These are phyloP conservation scores for Acyrthosiphon pisum DNA, from an alignment of 1,140 invertebrate genomes.

Conservation along the genomic window DNA sequence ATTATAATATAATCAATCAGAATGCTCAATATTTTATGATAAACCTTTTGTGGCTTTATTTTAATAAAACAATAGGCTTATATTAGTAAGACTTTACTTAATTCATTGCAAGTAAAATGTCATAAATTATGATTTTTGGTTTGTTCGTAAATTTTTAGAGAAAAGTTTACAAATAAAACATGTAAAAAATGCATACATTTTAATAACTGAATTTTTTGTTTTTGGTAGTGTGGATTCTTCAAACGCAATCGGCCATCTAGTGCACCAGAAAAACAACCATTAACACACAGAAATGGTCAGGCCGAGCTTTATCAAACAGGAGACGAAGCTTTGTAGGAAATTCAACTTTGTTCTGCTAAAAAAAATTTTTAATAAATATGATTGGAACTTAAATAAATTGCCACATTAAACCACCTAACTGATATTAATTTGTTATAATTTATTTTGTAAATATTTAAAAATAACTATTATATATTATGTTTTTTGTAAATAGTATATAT, in stretches of 20 bases:
- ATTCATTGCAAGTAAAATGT: not conserved
- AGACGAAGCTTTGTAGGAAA: constrained; percentile 71
- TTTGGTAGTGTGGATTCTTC: constrained; percentile 86
- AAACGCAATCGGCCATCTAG: constrained; percentile 83
- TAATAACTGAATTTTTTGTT: constrained; percentile 57
- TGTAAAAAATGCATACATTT: not conserved
- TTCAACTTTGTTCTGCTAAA: not conserved
- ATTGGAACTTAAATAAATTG: constrained; percentile 29
- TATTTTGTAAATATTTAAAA: constrained; percentile 54
- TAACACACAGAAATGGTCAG: constrained; percentile 75
- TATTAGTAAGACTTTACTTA: not conserved
- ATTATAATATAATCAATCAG: not conserved
- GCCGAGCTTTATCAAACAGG: constrained; percentile 65
- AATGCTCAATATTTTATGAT: not conserved
- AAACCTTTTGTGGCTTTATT: not conserved
- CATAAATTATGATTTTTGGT: not conserved
- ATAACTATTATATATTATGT: constrained; percentile 16
- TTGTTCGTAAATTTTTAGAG: too few species aligned
- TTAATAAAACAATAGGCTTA: not conserved
- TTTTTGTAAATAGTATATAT: constrained; percentile 57
- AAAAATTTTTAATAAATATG: not conserved
- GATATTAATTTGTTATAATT: constrained; percentile 57
- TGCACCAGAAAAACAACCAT: constrained; percentile 81
- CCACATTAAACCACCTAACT: constrained; percentile 56
- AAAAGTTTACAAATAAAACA: not conserved